These are phyloP conservation scores for Coryphaenoides rupestris DNA, from an alignment of 2,113 vertebrate genomes.

Conservation along the genomic window DNA sequence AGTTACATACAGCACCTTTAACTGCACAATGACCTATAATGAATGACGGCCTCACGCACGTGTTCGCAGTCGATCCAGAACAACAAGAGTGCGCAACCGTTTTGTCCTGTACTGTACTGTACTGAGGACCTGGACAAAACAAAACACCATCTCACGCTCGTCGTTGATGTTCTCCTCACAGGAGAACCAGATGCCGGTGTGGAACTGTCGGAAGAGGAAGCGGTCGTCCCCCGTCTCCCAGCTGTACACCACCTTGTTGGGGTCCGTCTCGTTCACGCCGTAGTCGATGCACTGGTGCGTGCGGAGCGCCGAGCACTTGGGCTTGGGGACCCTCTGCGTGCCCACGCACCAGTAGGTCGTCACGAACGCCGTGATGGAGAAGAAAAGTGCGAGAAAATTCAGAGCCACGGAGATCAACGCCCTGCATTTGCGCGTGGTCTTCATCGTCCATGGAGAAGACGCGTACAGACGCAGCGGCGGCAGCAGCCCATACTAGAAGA, in stretches of 20 bases:
- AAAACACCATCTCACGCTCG: constrained; percentile 75
- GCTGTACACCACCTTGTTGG: constrained; percentile 87
- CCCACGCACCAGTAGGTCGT: constrained; percentile 94
- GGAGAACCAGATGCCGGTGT: constrained; percentile 93
- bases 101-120: too few relatives aligned
- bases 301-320: constrained; percentile 70
- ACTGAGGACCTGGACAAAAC: too few relatives aligned
- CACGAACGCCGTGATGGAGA: constrained; percentile 83
- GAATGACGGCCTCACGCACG: too few relatives aligned
- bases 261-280: constrained; percentile 79
- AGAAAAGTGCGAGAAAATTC: constrained; percentile 72
- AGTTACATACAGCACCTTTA: too few relatives aligned
- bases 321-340: constrained; percentile 81
- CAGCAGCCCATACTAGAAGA: constrained; percentile 15
- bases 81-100: too few relatives aligned
- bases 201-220: constrained; percentile 87
- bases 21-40: too few relatives aligned
- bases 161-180: constrained; percentile 89
- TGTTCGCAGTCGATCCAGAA: too few relatives aligned
- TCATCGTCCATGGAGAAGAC: constrained; percentile 75
- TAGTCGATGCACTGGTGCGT: constrained; percentile 86
- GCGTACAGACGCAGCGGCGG: too few relatives aligned
- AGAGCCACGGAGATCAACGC: constrained; percentile 84
- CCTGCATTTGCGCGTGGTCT: constrained; percentile 84
- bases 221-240: constrained; percentile 93